Evolutionary conservation across 2,113 vertebrate genomes (phyloP).

Genomic region (Delphinapterus leucas): DNA sequence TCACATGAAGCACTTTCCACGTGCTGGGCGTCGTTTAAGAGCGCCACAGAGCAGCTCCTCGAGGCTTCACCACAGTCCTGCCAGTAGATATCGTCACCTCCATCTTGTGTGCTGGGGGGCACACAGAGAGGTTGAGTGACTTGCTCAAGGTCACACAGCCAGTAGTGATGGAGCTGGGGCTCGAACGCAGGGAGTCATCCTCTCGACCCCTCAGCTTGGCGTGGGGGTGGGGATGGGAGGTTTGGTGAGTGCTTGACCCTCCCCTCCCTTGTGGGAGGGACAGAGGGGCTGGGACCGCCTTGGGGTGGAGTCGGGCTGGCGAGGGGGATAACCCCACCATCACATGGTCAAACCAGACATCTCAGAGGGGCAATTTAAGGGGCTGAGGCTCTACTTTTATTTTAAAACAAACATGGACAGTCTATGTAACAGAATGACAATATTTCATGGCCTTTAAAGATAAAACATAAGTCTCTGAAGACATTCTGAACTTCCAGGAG

Average conservation of each 20-base stretch:
- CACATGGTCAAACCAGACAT: neutral
- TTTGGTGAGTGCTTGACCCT: neutral
- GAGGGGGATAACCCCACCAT: too few species aligned
- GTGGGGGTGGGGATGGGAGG: neutral
- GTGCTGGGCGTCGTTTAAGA: rapidly evolving
- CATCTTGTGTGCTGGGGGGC: neutral
- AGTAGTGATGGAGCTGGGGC: neutral
- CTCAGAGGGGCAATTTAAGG: neutral
- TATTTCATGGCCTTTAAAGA: neutral
- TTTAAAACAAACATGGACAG: neutral
- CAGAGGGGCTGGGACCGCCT: too few species aligned
- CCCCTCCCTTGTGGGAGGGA: rapidly evolving
- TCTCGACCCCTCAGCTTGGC: neutral
- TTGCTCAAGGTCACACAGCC: neutral
- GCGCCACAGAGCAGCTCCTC: rapidly evolving
- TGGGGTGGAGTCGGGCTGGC: too few species aligned
- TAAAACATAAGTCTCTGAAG: neutral
- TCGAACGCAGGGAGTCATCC: neutral
- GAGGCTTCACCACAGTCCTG: too few species aligned
- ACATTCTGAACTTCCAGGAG: neutral
- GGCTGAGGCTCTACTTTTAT: neutral
- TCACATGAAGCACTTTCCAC: neutral
- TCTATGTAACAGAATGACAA: too few species aligned
- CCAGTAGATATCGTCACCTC: rapidly evolving
- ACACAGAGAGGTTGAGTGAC: neutral